These are phyloP conservation scores for Heliornis fulica DNA, from an alignment of 2,113 vertebrate genomes.

Conservation along the genomic window DNA sequence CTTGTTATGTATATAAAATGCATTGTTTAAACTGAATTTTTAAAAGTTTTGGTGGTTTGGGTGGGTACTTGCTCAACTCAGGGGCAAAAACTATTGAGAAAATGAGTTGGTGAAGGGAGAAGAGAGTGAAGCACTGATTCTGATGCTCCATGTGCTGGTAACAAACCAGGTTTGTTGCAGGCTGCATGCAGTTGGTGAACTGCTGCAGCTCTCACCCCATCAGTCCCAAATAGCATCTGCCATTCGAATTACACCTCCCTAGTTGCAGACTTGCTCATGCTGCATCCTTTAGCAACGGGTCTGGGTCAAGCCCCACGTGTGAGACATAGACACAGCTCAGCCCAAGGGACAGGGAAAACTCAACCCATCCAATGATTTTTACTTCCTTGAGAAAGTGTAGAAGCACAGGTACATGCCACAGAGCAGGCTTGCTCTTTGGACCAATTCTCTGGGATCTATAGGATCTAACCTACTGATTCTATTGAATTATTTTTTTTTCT, in stretches of 20 bases:
- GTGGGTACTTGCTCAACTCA: background rate
- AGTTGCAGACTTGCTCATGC: background rate
- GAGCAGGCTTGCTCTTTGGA: background rate
- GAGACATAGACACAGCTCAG: background rate
- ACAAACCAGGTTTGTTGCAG: background rate
- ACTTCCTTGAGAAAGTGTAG: background rate
- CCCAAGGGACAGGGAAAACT: background rate
- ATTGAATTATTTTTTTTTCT: background rate
- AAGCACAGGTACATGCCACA: accelerated
- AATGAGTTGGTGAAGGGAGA: background rate
- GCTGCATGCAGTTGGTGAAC: too few species aligned
- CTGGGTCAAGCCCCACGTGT: background rate
- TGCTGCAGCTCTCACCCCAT: background rate
- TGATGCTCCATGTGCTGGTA: accelerated
- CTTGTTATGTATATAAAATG: background rate
- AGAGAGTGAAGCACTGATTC: background rate
- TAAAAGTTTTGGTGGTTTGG: background rate
- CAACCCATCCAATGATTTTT: background rate
- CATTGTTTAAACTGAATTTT: background rate
- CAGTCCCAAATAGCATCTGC: background rate
- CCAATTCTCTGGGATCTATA: background rate
- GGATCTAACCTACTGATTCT: accelerated
- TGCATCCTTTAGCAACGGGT: background rate
- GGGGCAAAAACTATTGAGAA: background rate
- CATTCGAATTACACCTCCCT: accelerated